phyloP scores from a whole-genome alignment of 2,113 vertebrate genomes.

The Picathartes gymnocephalus region DNA sequence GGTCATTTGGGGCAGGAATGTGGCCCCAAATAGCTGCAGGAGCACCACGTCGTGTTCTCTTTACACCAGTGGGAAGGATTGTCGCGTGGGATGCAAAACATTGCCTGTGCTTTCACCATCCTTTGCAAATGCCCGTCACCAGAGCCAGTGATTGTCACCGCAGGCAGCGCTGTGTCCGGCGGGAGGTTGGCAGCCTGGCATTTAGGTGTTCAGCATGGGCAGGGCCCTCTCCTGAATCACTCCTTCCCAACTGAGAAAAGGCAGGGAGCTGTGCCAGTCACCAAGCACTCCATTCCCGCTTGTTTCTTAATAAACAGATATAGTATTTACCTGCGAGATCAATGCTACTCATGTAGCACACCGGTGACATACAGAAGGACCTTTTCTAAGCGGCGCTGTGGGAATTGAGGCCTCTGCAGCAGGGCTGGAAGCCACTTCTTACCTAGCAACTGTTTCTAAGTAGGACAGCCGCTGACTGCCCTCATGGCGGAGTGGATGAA shows the following conservation, averaged over 20 bases:
- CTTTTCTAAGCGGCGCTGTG: slow-evolving; percentile 58
- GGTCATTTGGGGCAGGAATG: background rate
- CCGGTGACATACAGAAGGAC: slow-evolving; percentile 57
- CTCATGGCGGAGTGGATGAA: slow-evolving; percentile 44
- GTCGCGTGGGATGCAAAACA: background rate
- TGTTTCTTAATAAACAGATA: slow-evolving; percentile 34
- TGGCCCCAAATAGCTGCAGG: background rate
- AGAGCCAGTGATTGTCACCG: background rate
- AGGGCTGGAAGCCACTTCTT: slow-evolving; percentile 59
- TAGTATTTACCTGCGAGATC: slow-evolving; percentile 52
- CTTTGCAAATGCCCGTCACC: accelerated
- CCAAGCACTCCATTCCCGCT: background rate
- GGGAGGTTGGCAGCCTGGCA: background rate
- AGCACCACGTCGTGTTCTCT: background rate
- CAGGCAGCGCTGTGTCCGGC: background rate
- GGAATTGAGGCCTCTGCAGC: slow-evolving; percentile 67
- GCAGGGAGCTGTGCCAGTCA: background rate
- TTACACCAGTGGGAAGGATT: background rate
- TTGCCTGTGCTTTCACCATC: background rate
- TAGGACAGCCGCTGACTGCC: slow-evolving; percentile 59
- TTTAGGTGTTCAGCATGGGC: background rate
- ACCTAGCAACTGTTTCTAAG: slow-evolving; percentile 73
- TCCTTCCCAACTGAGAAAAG: background rate
- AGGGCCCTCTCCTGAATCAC: background rate
- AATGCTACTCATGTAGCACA: slow-evolving; percentile 43